These are phyloP conservation scores for Dipodomys merriami DNA, from an alignment of 2,113 vertebrate genomes.

Conservation along the genomic window DNA sequence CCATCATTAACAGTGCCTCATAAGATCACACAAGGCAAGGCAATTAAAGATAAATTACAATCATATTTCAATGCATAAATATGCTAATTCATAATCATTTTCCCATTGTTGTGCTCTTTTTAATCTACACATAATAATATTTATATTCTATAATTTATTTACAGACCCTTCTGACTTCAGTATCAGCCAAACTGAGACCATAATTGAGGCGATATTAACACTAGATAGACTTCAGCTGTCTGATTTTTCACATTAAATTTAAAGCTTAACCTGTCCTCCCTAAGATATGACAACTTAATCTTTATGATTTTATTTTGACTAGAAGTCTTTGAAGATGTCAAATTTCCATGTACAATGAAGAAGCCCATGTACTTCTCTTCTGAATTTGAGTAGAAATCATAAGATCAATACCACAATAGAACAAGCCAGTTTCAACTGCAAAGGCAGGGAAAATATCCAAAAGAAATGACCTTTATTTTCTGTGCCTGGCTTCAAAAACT, in stretches of 20 bases:
- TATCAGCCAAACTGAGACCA: neutral
- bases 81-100: neutral
- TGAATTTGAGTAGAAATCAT: neutral
- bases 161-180: neutral
- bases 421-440: neutral
- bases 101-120: neutral
- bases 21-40: constrained; percentile 7
- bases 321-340: neutral
- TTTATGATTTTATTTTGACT: neutral
- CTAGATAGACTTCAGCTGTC: neutral
- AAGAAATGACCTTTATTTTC: neutral
- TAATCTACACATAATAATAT: neutral
- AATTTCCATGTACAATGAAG: neutral
- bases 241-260: neutral
- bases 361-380: neutral
- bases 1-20: neutral
- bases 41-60: constrained; percentile 29
- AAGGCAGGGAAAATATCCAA: too few species aligned
- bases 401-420: neutral
- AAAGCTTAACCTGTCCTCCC: neutral
- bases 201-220: neutral
- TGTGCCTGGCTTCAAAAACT: neutral
- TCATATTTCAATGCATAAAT: neutral
- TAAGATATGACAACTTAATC: neutral
- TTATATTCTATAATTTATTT: neutral